A percentile compares a stretch with the other conserved stretches of the same genome.
phyloP scores from a whole-genome alignment of 1,140 invertebrate genomes.

The Heliothis virescens region DNA sequence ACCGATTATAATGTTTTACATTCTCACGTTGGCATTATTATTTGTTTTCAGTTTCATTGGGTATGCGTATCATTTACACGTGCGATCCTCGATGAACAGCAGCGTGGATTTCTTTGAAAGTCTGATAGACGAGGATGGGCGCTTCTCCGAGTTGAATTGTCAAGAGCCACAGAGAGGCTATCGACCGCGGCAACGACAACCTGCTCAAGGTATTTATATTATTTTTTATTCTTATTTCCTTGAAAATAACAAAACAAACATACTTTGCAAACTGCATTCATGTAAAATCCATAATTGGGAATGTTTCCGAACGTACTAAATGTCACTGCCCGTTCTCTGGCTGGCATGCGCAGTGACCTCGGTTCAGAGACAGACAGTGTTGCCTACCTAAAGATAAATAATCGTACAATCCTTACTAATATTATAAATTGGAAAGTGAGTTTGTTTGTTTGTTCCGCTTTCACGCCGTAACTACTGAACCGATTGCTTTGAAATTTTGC shows the following conservation, averaged over 20 bases:
- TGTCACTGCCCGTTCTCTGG: constrained; percentile 35
- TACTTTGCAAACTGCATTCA: too few species aligned
- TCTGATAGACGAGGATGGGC: constrained; percentile 79
- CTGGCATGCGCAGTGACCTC: constrained; percentile 1
- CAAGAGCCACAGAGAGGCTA: constrained; percentile 70
- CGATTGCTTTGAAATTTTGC: too few species aligned
- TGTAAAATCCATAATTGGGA: constrained; percentile 34
- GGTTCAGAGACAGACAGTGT: background rate
- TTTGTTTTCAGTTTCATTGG: constrained; percentile 73
- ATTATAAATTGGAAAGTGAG: too few species aligned
- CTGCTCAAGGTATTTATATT: constrained; percentile 54
- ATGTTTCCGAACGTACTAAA: constrained; percentile 51
- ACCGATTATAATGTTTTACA: background rate
- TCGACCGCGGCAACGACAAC: constrained; percentile 57
- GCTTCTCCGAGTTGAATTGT: constrained; percentile 78
- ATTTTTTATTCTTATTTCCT: constrained; percentile 21
- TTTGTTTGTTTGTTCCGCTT: too few species aligned
- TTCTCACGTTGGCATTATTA: background rate
- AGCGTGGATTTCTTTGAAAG: constrained; percentile 84
- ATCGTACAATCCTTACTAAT: background rate
- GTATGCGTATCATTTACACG: constrained; percentile 73
- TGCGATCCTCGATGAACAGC: constrained; percentile 80
- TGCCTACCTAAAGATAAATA: background rate
- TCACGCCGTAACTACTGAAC: too few species aligned
- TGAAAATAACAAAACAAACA: too few species aligned